Evolutionary conservation across 2,797 vertebrate species (phyloP), one percentile per base, ranked within the genome.

Genomic region (Myioborus miniatus): DNA sequence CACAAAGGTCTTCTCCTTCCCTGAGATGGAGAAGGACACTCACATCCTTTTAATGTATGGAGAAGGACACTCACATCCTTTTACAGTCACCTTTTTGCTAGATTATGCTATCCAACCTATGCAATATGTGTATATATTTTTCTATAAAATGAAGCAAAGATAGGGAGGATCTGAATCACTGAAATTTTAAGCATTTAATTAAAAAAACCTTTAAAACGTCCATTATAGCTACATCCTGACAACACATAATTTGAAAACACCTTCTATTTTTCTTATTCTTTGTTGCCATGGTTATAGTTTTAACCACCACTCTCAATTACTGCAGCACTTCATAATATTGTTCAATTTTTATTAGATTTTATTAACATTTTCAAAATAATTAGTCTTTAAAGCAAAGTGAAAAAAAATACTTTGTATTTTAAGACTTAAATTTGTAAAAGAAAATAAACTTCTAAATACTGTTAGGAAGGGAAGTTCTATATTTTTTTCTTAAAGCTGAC

Each of bases 211-310:
- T 90, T 94, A 43, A 59, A 26, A 72, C 8, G 43, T 91, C 77
- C 53, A 60, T 83, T 94, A 64, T 72, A 85, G 11, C 29, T 92
- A 55, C 72, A 90, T 90, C 78, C 75, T 72, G 50, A 52, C 68
- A 97, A 69, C 69, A 83, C 10, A 70, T 49, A 59, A 56, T 85
- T 34, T 47, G 50, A 78, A 94, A 76, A 43, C 56, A 63, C 22
- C 15, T 91, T 93, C 27, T 7, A 1, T 72, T 88, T 93, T 82
- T 68, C 46, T 80, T 87, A 16, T 64, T 76, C 53, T 86, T 74
- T 88, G 41, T 94, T 96, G 62, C 72, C 52, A 89, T 86, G 59
- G 65, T 72, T 92, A 90, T 89, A 70, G 12, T 56, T 92, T 87
- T 89, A 95, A 64, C 37, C n/a, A 84, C 32, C 32, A 78, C 62